phyloP scores from a whole-genome alignment of 92 coral and sea anemone species.

The Desmophyllum pertusum region DNA sequence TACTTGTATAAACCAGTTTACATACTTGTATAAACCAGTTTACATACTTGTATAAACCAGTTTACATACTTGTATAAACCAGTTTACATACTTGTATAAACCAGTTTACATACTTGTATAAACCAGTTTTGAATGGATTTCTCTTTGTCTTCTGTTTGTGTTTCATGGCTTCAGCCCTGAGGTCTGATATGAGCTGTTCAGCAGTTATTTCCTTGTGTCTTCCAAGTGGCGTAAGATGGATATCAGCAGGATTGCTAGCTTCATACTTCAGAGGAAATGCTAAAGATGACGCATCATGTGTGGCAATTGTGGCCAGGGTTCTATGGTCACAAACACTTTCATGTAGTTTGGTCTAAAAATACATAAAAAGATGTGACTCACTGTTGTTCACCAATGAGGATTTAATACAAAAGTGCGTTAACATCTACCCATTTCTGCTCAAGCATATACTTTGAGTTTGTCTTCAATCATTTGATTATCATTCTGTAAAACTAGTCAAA shows the following conservation, averaged over 20 bases:
- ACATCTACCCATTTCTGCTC: too few species aligned
- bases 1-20: too few species aligned
- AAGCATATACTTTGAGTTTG: too few species aligned
- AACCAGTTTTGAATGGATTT: constrained; percentile 84
- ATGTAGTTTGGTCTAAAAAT: constrained; percentile 86
- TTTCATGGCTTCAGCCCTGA: constrained; percentile 85
- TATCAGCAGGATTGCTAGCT: constrained; percentile 65
- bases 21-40: too few species aligned
- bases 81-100: too few species aligned
- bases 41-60: too few species aligned
- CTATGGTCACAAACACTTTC: constrained; percentile 90
- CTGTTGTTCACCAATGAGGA: not conserved
- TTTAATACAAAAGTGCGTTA: too few species aligned
- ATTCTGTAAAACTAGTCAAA: too few species aligned
- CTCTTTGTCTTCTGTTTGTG: constrained; percentile 86
- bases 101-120: constrained; percentile 90
- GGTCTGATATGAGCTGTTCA: constrained; percentile 72
- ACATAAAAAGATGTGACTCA: not conserved
- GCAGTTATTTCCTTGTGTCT: constrained; percentile 78
- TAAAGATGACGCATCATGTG: constrained; percentile 77
- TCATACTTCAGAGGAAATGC: constrained; percentile 85
- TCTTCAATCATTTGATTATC: too few species aligned
- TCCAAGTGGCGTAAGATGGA: constrained; percentile 80
- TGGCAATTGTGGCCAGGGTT: constrained; percentile 93
- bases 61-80: too few species aligned